Base-by-base conservation (phyloP, 2,888 invertebrate species). In the Seladonia tumulorum region DNA sequence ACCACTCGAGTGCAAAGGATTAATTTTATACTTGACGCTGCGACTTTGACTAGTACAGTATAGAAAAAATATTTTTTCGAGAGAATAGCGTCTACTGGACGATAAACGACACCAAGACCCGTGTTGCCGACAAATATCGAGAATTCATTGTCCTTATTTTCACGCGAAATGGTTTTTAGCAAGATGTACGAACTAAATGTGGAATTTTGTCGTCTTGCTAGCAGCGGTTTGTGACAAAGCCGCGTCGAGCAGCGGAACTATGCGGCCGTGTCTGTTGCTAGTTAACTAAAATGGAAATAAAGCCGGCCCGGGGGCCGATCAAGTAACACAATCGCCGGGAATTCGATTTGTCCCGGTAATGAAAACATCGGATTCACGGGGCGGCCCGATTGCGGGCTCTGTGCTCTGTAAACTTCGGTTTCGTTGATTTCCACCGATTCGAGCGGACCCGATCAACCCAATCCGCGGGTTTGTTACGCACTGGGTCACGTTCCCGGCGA, bases 341-440 rank as follows among this genome's bases (percentile, higher is more conserved):
- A 90, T 85, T 90, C 84, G 87, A 90, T 90, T 88, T 82, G 81
- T 70, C 74, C 66, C 53, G 63, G 80, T 79, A 90, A 88, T 87
- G 87, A 86, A 90, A 90, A 86, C 86, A 86, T 87, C 84, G 90
- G 77, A 90, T 88, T 81, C 84, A 73, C 82, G 75, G 81, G 68
- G 74, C 72, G 29, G 25, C 79, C 25, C 53, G 74, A 70, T 42
- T n/a, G 57, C 60, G 45, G 45, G 63, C 71, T 29, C 22, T 70
- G 16, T 39, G n/a, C 72, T 25, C 81, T 68, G 60, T 78, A 83
- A 87, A 79, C 84, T 88, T 84, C 73, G 86, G 68, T 70, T 42
- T 74, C 82, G 86, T 75, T 86, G 80, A 85, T 88, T 87, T 82
- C n/a, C 42, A 75, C 78, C 80, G 72, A 79, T 84, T 77, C 79